These are phyloP conservation scores for Propsilocerus akamusi DNA, from an alignment of 1,140 invertebrate genomes.

Conservation along the genomic window DNA sequence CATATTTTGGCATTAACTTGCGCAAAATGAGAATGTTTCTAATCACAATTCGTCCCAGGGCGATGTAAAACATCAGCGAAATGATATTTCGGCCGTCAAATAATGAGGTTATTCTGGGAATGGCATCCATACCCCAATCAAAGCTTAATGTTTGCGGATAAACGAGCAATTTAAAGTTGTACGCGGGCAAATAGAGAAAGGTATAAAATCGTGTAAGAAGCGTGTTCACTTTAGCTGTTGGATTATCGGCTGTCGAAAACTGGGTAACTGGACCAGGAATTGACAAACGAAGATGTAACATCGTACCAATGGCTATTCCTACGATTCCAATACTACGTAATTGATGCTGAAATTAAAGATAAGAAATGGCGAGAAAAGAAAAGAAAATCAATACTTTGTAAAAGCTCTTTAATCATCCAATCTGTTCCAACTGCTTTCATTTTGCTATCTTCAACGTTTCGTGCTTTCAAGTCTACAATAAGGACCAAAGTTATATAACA, in stretches of 20 bases:
- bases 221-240: conserved; percentile 57
- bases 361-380: conserved; percentile 6
- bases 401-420: neutral
- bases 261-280: conserved; percentile 43
- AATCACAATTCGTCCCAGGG: conserved; percentile 29
- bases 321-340: conserved; percentile 42
- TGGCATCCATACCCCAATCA: conserved; percentile 91
- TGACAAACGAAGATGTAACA: conserved; percentile 40
- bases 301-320: conserved; percentile 29
- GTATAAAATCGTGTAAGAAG: conserved; percentile 56
- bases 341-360: conserved; percentile 38
- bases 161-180: conserved; percentile 66
- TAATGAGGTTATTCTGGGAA: conserved; percentile 55
- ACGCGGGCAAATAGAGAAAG: conserved; percentile 71
- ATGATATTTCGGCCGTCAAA: conserved; percentile 56
- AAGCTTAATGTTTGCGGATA: conserved; percentile 72
- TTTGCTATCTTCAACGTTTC: too few relatives aligned
- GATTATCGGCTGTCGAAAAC: conserved; percentile 81
- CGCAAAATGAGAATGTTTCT: conserved; percentile 12
- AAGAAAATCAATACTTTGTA: neutral
- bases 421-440: too few relatives aligned
- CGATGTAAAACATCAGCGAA: conserved; percentile 48
- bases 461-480: too few relatives aligned
- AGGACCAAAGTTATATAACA: too few relatives aligned
- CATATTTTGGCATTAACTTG: neutral